Conservation (phyloP, 2,888 invertebrate genomes). For the Drosophila leonis region DNA sequence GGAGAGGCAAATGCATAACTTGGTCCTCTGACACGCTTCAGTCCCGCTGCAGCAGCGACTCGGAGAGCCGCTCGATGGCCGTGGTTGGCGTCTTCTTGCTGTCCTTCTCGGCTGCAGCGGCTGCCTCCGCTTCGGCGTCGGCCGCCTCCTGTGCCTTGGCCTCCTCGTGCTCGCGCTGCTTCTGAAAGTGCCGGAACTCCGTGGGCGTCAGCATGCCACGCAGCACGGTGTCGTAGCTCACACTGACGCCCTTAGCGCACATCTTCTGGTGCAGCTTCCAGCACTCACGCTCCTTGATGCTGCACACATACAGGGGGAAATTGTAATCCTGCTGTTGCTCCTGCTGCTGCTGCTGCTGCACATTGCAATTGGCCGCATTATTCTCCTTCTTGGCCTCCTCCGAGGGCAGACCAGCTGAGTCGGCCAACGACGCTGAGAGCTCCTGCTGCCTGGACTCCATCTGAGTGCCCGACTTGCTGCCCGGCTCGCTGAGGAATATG, state of each 20-base stretch:
- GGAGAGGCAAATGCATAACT: constrained; percentile 63
- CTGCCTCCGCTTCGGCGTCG: constrained; percentile 65
- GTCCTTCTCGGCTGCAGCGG: constrained; percentile 47
- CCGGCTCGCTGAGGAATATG: constrained; percentile 74
- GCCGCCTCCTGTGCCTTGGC: constrained; percentile 78
- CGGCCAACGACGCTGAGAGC: constrained; percentile 2
- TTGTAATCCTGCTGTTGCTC: constrained; percentile 69
- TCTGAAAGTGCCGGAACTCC: constrained; percentile 89
- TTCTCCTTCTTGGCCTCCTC: constrained; percentile 73
- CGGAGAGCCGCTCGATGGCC: constrained; percentile 76
- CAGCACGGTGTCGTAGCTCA: constrained; percentile 89
- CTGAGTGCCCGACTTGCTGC: constrained; percentile 31
- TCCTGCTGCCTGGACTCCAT: constrained; percentile 39
- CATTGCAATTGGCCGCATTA: constrained; percentile 65
- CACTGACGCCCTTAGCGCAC: constrained; percentile 89
- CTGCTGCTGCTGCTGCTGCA: constrained; percentile 45
- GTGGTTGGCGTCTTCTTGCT: constrained; percentile 55
- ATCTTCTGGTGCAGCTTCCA: constrained; percentile 90
- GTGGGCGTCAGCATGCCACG: constrained; percentile 91
- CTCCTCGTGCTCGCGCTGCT: constrained; percentile 83
- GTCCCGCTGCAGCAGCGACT: constrained; percentile 74
- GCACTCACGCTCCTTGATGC: constrained; percentile 88
- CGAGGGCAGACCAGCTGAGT: background rate
- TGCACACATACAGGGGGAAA: constrained; percentile 86
- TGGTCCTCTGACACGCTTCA: constrained; percentile 27